These are phyloP conservation scores for Conus ventricosus DNA, from an alignment of 1,140 invertebrate species.

Conservation along the genomic window DNA sequence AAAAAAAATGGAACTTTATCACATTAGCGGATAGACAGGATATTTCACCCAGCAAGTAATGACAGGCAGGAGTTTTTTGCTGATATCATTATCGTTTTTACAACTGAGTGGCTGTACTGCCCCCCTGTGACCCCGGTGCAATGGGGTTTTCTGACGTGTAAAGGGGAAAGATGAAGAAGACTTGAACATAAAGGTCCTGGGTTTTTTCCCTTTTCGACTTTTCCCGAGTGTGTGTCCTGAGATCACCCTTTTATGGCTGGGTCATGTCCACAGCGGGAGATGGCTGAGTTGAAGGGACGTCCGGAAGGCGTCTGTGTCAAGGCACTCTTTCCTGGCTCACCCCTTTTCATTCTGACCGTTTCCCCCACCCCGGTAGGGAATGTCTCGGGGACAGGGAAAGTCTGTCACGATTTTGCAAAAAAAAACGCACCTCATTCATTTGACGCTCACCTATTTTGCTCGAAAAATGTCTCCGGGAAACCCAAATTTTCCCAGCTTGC, in stretches of 20 bases:
- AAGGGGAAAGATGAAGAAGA: not conserved
- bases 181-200: not conserved
- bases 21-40: not conserved
- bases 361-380: not conserved
- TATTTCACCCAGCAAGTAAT: not conserved
- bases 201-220: not conserved
- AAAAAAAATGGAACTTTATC: not conserved
- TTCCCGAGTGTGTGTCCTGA: constrained; percentile 10
- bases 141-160: not conserved
- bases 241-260: not conserved
- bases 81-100: constrained; percentile 11
- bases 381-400: not conserved
- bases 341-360: not conserved
- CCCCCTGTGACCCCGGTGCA: not conserved
- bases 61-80: not conserved
- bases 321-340: not conserved
- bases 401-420: not conserved
- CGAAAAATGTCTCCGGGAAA: too few relatives aligned
- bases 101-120: not conserved
- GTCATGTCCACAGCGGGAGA: constrained; percentile 2
- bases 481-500: too few relatives aligned
- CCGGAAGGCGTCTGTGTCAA: not conserved
- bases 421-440: not conserved
- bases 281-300: not conserved
- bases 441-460: not conserved